These are phyloP conservation scores for Idris sp. DNA, from an alignment of 1,140 invertebrate genomes.

Conservation along the genomic window DNA sequence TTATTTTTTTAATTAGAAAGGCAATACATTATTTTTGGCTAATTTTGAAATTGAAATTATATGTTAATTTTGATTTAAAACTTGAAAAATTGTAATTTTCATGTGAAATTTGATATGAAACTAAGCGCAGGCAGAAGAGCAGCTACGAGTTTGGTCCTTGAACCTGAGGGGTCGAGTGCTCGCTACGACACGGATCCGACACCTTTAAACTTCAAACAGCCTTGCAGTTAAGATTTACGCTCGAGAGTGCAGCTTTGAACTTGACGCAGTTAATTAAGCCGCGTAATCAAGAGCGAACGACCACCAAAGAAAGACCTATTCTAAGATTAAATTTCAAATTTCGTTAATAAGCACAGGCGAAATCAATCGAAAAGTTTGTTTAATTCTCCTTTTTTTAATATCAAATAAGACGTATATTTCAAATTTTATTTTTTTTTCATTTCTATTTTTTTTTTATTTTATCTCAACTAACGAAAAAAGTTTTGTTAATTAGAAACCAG, in stretches of 20 bases:
- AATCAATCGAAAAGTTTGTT: too few relatives aligned
- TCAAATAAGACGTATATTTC: too few relatives aligned
- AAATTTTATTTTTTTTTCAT: too few relatives aligned
- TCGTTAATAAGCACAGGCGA: conserved; percentile 1
- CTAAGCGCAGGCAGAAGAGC: conserved; percentile 65
- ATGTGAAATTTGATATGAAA: conserved; percentile 5
- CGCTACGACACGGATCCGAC: conserved; percentile 28
- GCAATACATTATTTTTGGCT: too few relatives aligned
- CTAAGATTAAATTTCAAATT: conserved; percentile 1
- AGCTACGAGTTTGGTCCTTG: conserved; percentile 55
- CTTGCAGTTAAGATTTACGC: conserved; percentile 8
- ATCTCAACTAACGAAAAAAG: too few relatives aligned
- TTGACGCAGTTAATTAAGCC: conserved; percentile 22
- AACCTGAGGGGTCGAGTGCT: conserved; percentile 49
- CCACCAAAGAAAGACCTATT: conserved; percentile 1
- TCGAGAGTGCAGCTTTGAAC: conserved; percentile 17
- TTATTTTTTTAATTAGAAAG: too few relatives aligned
- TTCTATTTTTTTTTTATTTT: too few relatives aligned
- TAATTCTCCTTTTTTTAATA: too few relatives aligned
- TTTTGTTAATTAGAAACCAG: too few relatives aligned
- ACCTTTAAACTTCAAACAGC: conserved; percentile 33
- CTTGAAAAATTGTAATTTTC: too few relatives aligned
- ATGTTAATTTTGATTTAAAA: too few relatives aligned
- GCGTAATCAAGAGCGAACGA: conserved; percentile 5
- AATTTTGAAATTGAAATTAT: too few relatives aligned